phyloP scores from a whole-genome alignment of 2,888 invertebrate genomes.

The Aquatica leii region DNA sequence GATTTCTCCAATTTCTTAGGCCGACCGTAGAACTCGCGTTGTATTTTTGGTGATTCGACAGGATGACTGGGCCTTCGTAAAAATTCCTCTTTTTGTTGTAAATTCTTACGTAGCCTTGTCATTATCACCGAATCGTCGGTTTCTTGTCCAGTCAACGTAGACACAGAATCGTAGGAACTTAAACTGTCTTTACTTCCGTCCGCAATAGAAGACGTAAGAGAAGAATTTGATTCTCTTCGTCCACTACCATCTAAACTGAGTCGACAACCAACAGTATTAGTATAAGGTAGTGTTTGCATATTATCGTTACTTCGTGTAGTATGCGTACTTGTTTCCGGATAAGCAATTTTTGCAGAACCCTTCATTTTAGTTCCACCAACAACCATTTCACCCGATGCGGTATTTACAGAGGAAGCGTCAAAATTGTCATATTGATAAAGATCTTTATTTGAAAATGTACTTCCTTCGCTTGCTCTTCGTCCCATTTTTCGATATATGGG shows the following conservation, averaged over 20 bases:
- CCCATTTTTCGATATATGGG: slow-evolving; percentile 59
- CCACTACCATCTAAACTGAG: slow-evolving; percentile 62
- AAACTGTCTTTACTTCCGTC: slow-evolving; percentile 74
- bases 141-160: slow-evolving; percentile 72
- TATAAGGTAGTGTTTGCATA: slow-evolving; percentile 43
- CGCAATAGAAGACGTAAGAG: slow-evolving; percentile 69
- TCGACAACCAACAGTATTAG: slow-evolving; percentile 58
- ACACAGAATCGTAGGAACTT: slow-evolving; percentile 73
- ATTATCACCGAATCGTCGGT: slow-evolving; percentile 74
- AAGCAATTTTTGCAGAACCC: slow-evolving; percentile 26
- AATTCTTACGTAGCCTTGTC: slow-evolving; percentile 81
- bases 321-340: slow-evolving; percentile 20
- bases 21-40: slow-evolving; percentile 79
- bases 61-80: slow-evolving; percentile 77
- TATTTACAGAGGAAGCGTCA: slow-evolving; percentile 39
- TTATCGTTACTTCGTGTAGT: slow-evolving; percentile 37
- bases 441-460: slow-evolving; percentile 53
- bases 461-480: slow-evolving; percentile 65
- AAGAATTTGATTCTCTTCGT: slow-evolving; percentile 68
- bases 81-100: slow-evolving; percentile 91
- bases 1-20: slow-evolving; percentile 77
- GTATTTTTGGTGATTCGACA: slow-evolving; percentile 59
- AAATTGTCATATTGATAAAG: slow-evolving; percentile 37
- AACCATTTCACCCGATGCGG: slow-evolving; percentile 47
- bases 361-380: slow-evolving; percentile 41